phyloP scores from a whole-genome alignment of 2,113 vertebrate species.

The Peromyscus californicus region DNA sequence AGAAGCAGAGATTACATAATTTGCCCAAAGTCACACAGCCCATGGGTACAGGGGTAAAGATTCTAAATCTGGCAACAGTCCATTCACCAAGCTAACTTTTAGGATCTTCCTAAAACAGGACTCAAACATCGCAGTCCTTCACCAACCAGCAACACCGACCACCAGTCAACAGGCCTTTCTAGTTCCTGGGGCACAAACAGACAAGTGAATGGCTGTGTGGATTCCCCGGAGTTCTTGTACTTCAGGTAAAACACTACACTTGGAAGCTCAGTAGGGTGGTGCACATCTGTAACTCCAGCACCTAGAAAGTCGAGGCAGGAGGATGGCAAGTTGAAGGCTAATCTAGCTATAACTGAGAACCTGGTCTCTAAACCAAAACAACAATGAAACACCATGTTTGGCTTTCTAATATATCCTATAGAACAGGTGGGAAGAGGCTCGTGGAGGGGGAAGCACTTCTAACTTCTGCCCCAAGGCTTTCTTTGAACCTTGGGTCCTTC shows the following conservation, averaged over 20 bases:
- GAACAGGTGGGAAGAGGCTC: constrained; percentile 28
- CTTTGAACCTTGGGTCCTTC: neutral
- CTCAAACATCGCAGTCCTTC: neutral
- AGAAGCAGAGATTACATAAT: neutral
- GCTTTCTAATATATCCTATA: neutral
- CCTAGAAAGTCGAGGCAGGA: neutral
- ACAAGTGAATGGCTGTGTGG: neutral
- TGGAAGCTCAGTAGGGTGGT: no score
- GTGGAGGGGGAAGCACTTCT: neutral
- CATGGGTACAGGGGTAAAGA: neutral
- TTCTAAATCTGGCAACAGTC: constrained; percentile 35
- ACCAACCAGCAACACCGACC: neutral
- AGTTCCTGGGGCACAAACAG: neutral
- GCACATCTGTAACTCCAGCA: neutral
- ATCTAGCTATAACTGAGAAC: neutral
- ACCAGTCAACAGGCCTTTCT: neutral
- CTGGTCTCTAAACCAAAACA: neutral
- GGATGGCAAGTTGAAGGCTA: neutral
- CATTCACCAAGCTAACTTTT: constrained; percentile 2
- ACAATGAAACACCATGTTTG: neutral
- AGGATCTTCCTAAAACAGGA: constrained; percentile 33
- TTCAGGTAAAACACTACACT: constrained; percentile 40
- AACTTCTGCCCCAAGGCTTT: constrained; percentile 22
- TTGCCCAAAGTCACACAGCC: neutral
- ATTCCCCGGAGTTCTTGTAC: constrained; percentile 16